phyloP scores from a whole-genome alignment of 2,888 invertebrate genomes.

The Ophioninae sp. region DNA sequence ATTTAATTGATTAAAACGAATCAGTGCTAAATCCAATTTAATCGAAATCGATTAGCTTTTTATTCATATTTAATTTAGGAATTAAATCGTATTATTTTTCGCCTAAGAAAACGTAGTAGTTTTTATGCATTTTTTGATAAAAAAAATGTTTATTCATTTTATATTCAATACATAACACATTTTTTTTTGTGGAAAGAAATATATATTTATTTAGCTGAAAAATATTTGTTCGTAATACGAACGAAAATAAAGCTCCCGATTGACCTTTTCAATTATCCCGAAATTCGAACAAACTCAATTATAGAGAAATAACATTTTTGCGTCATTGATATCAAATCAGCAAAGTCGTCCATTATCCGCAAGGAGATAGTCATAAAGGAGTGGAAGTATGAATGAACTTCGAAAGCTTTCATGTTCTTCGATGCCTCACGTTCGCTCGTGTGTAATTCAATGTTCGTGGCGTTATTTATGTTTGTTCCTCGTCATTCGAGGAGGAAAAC shows the following conservation, averaged over 20 bases:
- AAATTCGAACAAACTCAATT: background rate
- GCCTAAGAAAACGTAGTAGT: too few relatives aligned
- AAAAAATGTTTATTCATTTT: too few relatives aligned
- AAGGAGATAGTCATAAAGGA: background rate
- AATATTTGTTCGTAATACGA: background rate
- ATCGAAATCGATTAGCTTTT: too few relatives aligned
- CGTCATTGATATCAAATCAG: background rate
- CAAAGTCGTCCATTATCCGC: background rate
- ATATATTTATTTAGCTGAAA: background rate
- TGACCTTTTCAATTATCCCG: background rate
- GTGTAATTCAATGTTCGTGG: slow-evolving; percentile 47
- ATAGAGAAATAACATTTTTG: background rate
- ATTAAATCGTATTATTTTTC: too few relatives aligned
- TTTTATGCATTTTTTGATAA: too few relatives aligned
- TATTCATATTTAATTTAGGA: too few relatives aligned
- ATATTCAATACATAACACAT: too few relatives aligned
- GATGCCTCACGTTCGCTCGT: slow-evolving; percentile 1
- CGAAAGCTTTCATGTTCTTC: slow-evolving; percentile 28
- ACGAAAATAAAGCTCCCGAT: background rate
- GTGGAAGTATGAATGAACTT: slow-evolving; percentile 1
- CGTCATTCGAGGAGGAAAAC: slow-evolving; percentile 12
- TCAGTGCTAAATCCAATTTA: too few relatives aligned
- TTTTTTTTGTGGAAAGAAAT: too few relatives aligned
- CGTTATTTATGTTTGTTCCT: slow-evolving; percentile 48
- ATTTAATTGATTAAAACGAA: too few relatives aligned